Evolutionary conservation across 2,888 invertebrate genomes (phyloP), one percentile per base, ranked within the genome.

Genomic region (Diaperis boleti): DNA sequence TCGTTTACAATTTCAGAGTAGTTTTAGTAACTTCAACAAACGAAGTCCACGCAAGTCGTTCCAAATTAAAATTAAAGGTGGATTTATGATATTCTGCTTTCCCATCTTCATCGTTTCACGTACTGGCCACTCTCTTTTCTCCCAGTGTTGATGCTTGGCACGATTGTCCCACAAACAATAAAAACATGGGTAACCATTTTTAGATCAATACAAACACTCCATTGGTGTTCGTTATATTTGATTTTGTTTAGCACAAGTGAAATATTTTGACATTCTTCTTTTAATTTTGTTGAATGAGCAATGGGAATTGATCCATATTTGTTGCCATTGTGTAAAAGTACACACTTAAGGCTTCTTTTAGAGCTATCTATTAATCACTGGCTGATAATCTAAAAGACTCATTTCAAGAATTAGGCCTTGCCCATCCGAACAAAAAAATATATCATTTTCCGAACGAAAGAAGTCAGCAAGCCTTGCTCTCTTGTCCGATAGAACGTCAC

Each of bases 191-290:
- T 61, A 35, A 66, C 63, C 37, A 66, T 55, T 47, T 67, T 67
- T 15, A 67, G 42, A 39, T 67, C 62, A 15, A 54, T 60, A 50
- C 56, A 62, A 11, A 62, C 26, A 3, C 6, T 1, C 64, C 70
- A 73, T 13, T 70, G 49, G 45, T 73, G 70, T 41, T 76, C 66
- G 1, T 41, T 35, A 71, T 78, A 76, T 41, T 74, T 72, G 29
- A 73, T 35, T n/a, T 33, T 14, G 29, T 69, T 31, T 7, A 76
- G 54, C 14, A 74, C 14, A 13, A 71, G 67, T 68, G 73, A 71
- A 33, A 76, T 64, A 55, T 64, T 75, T 15, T 72, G 59, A 59
- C 75, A 76, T 47, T 67, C 67, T 69, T 76, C 75, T 68, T 76
- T 73, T 2, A 75, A 61, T 31, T 66, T 62, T 64, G 71, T 71